Evolutionary conservation across 2,888 invertebrate species (phyloP).

Genomic region (Meiosimyza platycephala): DNA sequence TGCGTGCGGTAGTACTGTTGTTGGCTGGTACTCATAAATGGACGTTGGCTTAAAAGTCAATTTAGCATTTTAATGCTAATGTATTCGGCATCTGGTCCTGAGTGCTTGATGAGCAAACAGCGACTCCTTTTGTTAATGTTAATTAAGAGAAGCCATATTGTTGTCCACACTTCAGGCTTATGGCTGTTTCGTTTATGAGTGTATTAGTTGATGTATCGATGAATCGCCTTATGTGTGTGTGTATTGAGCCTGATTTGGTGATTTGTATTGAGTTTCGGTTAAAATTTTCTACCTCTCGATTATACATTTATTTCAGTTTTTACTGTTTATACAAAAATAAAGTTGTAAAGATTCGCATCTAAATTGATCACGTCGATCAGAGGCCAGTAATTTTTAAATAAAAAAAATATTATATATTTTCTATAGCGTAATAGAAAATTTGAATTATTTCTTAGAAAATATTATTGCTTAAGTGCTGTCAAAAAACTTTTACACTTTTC

Average conservation of each 20-base stretch:
- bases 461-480: too few species aligned
- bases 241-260: not conserved
- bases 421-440: too few species aligned
- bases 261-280: constrained; percentile 26
- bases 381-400: too few species aligned
- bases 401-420: too few species aligned
- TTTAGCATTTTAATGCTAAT: constrained; percentile 52
- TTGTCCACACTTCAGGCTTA: constrained; percentile 24
- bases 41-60: constrained; percentile 16
- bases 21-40: constrained; percentile 33
- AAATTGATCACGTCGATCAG: constrained; percentile 25
- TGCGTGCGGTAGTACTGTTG: not conserved
- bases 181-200: constrained; percentile 1
- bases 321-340: constrained; percentile 51
- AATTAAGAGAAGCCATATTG: constrained; percentile 51
- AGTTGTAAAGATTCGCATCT: constrained; percentile 56
- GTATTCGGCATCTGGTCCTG: constrained; percentile 44
- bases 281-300: constrained; percentile 47
- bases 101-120: constrained; percentile 20
- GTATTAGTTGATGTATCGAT: constrained; percentile 14
- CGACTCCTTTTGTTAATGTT: constrained; percentile 48
- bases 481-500: too few species aligned
- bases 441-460: too few species aligned
- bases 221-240: not conserved
- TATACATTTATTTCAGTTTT: not conserved